Conservation (phyloP, 2,797 vertebrate genomes). For the Spinibarbus caldwelli region DNA sequence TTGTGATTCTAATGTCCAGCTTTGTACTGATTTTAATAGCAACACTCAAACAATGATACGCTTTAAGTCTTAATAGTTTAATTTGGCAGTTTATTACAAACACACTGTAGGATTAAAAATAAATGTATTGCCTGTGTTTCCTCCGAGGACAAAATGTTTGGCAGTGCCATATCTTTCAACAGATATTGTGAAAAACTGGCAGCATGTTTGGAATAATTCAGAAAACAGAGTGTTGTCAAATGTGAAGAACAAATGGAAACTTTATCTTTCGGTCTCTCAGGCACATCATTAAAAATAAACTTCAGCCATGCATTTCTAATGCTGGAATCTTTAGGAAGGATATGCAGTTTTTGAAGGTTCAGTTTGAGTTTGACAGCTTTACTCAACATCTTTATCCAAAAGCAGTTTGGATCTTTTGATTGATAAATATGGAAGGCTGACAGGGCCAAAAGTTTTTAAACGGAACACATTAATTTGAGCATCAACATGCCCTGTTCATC, state of each 20-base stretch:
- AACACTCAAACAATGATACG: not conserved
- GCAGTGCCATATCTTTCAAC: not conserved
- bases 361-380: not conserved
- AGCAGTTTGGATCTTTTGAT: not conserved
- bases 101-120: not conserved
- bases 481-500: not conserved
- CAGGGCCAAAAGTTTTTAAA: not conserved
- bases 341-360: not conserved
- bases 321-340: not conserved
- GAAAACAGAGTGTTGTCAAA: not conserved
- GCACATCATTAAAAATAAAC: not conserved
- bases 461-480: not conserved
- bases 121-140: not conserved
- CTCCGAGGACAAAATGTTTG: not conserved
- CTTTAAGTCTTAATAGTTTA: not conserved
- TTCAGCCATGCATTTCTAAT: not conserved
- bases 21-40: not conserved
- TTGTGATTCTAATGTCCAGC: not conserved
- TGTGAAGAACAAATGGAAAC: not conserved
- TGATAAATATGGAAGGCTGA: not conserved
- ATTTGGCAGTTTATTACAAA: not conserved
- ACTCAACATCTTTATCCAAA: not conserved
- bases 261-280: not conserved
- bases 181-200: not conserved
- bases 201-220: not conserved